Evolutionary conservation across 2,888 invertebrate genomes (phyloP), one percentile per base, ranked within the genome.

Genomic region (Stenodema calcarata): DNA sequence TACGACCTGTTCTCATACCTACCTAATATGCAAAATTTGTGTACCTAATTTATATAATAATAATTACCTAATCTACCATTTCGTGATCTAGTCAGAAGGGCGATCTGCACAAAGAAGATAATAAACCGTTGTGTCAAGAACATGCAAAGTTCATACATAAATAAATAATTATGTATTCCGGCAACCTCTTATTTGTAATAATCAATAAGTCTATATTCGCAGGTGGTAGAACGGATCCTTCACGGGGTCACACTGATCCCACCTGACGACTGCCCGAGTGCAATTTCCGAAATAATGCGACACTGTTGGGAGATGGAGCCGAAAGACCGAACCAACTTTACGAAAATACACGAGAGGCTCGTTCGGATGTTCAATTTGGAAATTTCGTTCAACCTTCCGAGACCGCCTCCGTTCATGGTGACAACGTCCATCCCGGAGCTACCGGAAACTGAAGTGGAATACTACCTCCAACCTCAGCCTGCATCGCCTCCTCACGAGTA

Each of bases 261-360:
- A 0, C 96, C 97, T 0, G 95, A 95, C 88, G 95, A 95, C 89
- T 95, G 95, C 90, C 96, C 96, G 0, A 91, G 93, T 0, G 92
- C 94, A 83, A 94, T 96, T 7, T 94, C 94, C 89, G 94, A 95
- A 87, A 91, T 96, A 88, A 96, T 96, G 96, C 93, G 93, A 11
- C 93, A 94, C 16, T 96, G 96, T 89, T 96, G 96, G 96, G 94
- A 95, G 90, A 93, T 94, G 0, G 96, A 97, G 89, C 95, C 97
- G 0, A 93, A 94, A 84, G 95, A 96, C 89, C 92, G 97, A 81
- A 93, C 95, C 75, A 93, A 93, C 23, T 97, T 97, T 90, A 91
- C 93, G 30, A 94, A 95, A 88, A 95, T 96, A 89, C 93, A 94
- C 90, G 93, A 93, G 44, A 94, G 93, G 89, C 91, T 95, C 86